Base-by-base conservation (phyloP, 2,888 invertebrate species). In the Lepidocyrtoides sp. region DNA sequence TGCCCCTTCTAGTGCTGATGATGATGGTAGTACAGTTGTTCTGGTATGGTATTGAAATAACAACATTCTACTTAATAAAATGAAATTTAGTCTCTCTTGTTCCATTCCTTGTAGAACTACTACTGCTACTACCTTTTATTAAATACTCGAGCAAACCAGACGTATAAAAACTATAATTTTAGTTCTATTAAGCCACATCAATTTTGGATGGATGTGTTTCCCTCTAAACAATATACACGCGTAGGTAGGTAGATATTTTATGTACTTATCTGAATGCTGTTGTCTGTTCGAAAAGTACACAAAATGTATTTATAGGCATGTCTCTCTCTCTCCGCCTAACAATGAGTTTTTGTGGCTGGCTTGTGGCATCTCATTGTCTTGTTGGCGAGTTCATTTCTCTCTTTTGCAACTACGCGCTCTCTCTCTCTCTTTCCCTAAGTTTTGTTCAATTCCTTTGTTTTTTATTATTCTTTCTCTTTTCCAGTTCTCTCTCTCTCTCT, bases 321-420 rank as follows among this genome's bases (percentile, higher is more conserved):
- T 69, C 14, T 85, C n/a, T 72, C 29, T 29, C 10, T 82, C 79
- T 72, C 69, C 20, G 44, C 79, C 69, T 81, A 91, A 91, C 91
- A 91, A 91, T 91, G 91, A 91, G 91, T 91, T 91, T 91, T 91
- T 91, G 91, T 81, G 91, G 91, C 85, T 91, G 86, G 91, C 86
- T 90, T 85, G 91, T 91, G 91, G 91, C 86, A 91, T 91, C 91
- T 91, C 86, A 91, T 91, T 91, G 85, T 91, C 91, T 91, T 86
- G 86, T 51, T 91, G 66, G 69, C 84, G 79, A 91, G 91, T 91
- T 91, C 91, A 91, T 91, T 91, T 91, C 86, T 91, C 54, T 57
- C n/a, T 54, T 63, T 44, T 72, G 51, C 82, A 79, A 90, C 91
- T 91, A 86, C 86, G 79, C 36, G 36, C 60, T 54, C 26, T 79